A percentile compares a stretch with the other conserved stretches of the same genome.
Evolutionary conservation across 2,113 vertebrate species (phyloP).

Genomic region (Glareola pratincola): DNA sequence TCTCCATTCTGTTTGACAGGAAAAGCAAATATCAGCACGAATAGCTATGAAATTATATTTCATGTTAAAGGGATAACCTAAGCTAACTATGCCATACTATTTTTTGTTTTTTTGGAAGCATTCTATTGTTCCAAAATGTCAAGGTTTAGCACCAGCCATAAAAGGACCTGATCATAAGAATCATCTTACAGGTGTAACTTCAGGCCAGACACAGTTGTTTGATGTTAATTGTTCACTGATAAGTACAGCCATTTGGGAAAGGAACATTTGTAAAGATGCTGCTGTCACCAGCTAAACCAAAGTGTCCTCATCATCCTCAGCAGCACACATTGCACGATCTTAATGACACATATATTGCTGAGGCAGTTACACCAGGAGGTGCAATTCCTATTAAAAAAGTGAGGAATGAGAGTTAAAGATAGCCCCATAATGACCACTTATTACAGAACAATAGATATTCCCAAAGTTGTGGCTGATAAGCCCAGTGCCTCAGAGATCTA

Average conservation of each 20-base stretch:
- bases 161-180: not conserved
- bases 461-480: not conserved
- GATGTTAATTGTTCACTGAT: not conserved
- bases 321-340: not conserved
- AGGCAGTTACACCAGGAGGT: not conserved
- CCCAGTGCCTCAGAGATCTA: not conserved
- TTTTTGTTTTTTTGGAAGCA: fast-evolving
- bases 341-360: not conserved
- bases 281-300: not conserved
- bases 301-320: not conserved
- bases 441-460: not conserved
- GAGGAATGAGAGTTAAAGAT: not conserved
- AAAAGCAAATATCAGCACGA: not conserved
- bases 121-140: not conserved
- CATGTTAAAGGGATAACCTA: not conserved
- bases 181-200: not conserved
- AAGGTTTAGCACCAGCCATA: not conserved
- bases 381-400: not conserved
- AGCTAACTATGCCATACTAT: not conserved
- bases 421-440: not conserved
- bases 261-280: not conserved
- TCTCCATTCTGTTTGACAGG: not conserved
- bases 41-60: not conserved
- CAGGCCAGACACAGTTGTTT: not conserved
- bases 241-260: not conserved